These are phyloP conservation scores for Leptodirus hochenwartii DNA, from an alignment of 2,888 invertebrate species.

Conservation along the genomic window DNA sequence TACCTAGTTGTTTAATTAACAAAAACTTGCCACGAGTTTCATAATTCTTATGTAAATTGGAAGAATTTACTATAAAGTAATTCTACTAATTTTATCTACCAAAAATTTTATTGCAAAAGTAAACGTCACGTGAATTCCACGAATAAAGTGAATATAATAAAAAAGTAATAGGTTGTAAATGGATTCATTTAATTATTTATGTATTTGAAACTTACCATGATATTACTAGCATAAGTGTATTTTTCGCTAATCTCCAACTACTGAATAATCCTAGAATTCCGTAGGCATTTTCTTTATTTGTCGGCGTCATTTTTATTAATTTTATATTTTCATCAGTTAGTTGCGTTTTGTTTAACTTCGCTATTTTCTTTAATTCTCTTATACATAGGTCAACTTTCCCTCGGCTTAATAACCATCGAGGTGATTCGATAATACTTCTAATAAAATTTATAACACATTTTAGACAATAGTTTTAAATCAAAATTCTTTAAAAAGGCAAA, in stretches of 20 bases:
- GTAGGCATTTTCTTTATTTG: slow-evolving; percentile 26
- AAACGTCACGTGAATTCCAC: too few species aligned
- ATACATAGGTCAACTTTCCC: slow-evolving; percentile 31
- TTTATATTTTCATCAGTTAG: slow-evolving; percentile 26
- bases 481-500: background rate
- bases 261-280: slow-evolving; percentile 38
- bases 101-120: too few species aligned
- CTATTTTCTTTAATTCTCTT: slow-evolving; percentile 32
- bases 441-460: slow-evolving; percentile 1
- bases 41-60: too few species aligned
- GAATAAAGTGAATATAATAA: too few species aligned
- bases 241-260: slow-evolving; percentile 33
- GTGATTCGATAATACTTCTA: slow-evolving; percentile 44
- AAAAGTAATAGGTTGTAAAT: too few species aligned
- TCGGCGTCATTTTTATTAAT: slow-evolving; percentile 7
- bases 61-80: too few species aligned
- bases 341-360: slow-evolving; percentile 31
- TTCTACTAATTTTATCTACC: too few species aligned
- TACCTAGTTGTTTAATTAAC: too few species aligned
- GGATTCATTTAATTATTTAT: too few species aligned
- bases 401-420: slow-evolving; percentile 40
- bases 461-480: slow-evolving; percentile 1
- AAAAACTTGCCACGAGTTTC: too few species aligned
- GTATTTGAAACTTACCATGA: slow-evolving; percentile 29
- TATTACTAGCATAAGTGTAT: slow-evolving; percentile 33